Evolutionary conservation across 2,797 vertebrate species (phyloP).

Genomic region (Loriculus beryllinus): DNA sequence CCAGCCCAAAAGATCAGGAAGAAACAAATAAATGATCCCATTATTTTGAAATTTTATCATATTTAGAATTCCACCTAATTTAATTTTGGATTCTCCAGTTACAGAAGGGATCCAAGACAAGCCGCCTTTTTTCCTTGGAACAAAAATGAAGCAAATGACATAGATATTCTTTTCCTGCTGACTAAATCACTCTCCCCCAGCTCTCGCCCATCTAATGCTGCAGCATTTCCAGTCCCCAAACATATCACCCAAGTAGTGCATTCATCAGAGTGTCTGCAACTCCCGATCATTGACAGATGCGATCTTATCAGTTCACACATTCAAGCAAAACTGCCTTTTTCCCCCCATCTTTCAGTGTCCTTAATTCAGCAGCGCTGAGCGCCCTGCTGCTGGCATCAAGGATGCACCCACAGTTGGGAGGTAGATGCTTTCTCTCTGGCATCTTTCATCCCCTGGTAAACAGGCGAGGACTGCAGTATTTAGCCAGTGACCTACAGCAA

Average conservation of each 20-base stretch:
- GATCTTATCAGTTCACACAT: constrained; percentile 51
- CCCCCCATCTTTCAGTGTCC: background rate
- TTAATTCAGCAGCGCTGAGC: constrained; percentile 54
- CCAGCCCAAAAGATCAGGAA: background rate
- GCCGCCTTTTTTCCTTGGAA: background rate
- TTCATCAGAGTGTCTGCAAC: background rate
- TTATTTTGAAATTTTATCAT: background rate
- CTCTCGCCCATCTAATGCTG: constrained; percentile 20
- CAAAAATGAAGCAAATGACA: constrained; percentile 31
- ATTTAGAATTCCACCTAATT: background rate
- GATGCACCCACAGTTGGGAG: constrained; percentile 39
- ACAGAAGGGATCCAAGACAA: background rate
- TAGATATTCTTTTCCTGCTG: background rate
- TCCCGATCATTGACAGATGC: constrained; percentile 45
- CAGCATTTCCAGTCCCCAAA: constrained; percentile 29
- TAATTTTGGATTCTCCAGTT: background rate
- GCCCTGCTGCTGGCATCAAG: constrained; percentile 27
- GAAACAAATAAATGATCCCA: background rate
- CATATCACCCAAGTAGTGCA: background rate
- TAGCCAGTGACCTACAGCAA: constrained; percentile 20
- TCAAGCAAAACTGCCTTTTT: constrained; percentile 11
- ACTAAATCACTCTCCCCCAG: background rate
- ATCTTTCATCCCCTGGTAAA: constrained; percentile 8
- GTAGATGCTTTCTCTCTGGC: constrained; percentile 5
- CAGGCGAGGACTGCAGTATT: constrained; percentile 39